These are phyloP conservation scores for Rhopalosiphum maidis DNA, from an alignment of 1,140 invertebrate genomes.

Conservation along the genomic window DNA sequence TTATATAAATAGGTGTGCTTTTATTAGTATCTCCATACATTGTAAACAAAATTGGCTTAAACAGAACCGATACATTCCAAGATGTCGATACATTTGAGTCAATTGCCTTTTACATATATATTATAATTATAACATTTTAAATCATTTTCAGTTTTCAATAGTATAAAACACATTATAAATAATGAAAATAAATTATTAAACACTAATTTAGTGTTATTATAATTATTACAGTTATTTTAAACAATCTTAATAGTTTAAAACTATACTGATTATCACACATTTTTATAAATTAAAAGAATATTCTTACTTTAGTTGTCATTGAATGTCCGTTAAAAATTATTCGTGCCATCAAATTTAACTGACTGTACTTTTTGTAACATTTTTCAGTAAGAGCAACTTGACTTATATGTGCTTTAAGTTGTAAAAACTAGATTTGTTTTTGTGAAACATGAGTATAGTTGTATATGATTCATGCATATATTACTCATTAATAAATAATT, in stretches of 20 bases:
- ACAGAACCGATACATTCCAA: conserved; percentile 17
- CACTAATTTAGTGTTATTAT: not conserved
- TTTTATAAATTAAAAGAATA: not conserved
- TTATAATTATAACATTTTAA: not conserved
- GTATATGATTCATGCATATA: not conserved
- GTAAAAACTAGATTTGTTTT: not conserved
- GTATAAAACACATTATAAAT: not conserved
- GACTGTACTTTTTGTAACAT: conserved; percentile 11
- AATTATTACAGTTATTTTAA: not conserved
- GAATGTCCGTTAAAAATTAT: conserved; percentile 30
- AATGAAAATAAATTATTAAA: not conserved
- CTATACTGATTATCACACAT: not conserved
- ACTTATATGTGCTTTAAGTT: conserved; percentile 29
- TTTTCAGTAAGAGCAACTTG: conserved; percentile 28
- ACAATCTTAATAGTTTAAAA: not conserved
- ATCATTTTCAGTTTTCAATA: too few species aligned
- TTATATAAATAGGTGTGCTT: not conserved
- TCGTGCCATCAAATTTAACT: conserved; percentile 22
- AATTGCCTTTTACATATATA: not conserved
- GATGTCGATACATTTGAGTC: not conserved
- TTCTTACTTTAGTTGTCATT: conserved; percentile 10
- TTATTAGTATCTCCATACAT: not conserved
- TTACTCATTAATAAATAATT: not conserved
- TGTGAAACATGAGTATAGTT: not conserved
- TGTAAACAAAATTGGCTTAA: not conserved